phyloP scores from a whole-genome alignment of 2,888 invertebrate genomes.

The Empis stercorea region DNA sequence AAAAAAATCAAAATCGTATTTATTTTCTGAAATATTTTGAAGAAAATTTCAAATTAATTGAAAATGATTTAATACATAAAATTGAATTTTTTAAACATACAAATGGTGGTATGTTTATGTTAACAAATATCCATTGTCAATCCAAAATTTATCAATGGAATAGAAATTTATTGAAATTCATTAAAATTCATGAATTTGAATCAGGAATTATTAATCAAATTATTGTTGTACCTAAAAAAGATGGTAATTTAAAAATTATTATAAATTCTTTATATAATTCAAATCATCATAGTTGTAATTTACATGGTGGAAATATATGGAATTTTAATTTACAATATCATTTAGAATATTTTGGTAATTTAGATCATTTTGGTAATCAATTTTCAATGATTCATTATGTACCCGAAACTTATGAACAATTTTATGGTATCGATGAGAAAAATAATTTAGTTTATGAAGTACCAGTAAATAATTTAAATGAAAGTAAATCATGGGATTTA shows the following conservation, averaged over 20 bases:
- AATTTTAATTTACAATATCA: constrained; percentile 12
- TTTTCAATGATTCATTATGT: constrained; percentile 14
- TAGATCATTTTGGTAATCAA: constrained; percentile 19
- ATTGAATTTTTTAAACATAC: constrained; percentile 6
- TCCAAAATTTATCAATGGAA: constrained; percentile 37
- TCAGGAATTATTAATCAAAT: constrained; percentile 39
- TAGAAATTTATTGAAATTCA: constrained; percentile 20
- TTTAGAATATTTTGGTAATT: not conserved
- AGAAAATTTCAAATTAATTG: constrained; percentile 19
- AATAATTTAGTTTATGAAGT: constrained; percentile 20
- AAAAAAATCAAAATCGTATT: constrained; percentile 29
- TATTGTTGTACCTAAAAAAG: constrained; percentile 24
- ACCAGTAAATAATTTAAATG: constrained; percentile 22
- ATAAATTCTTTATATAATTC: constrained; percentile 17
- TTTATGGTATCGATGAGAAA: constrained; percentile 24
- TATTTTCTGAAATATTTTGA: constrained; percentile 41
- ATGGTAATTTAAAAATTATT: constrained; percentile 26
- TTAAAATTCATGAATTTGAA: constrained; percentile 22
- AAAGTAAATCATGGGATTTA: constrained; percentile 16
- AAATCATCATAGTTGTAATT: constrained; percentile 15
- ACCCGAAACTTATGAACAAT: constrained; percentile 23
- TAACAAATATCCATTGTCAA: constrained; percentile 33
- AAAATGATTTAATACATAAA: constrained; percentile 6
- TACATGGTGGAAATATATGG: constrained; percentile 23
- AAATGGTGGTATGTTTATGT: constrained; percentile 14